phyloP scores from a whole-genome alignment of 1,140 invertebrate genomes.

The Drosophila paulistorum region DNA sequence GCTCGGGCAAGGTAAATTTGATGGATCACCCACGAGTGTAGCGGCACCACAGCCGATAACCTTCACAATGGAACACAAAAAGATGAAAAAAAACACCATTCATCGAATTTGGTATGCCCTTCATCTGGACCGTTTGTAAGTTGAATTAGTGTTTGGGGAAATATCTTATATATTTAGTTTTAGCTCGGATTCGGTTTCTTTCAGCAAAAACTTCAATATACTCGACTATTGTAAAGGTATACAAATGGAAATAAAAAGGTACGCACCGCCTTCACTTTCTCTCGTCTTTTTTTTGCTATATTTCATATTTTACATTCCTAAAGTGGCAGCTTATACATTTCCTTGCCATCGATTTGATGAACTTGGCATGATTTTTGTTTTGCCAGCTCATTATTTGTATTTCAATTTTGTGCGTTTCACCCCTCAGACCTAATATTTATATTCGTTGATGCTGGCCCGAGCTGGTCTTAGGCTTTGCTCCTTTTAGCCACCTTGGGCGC shows the following conservation, averaged over 20 bases:
- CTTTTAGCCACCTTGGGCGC: background rate
- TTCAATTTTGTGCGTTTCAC: conserved; percentile 64
- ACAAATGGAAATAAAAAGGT: background rate
- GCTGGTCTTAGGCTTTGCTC: background rate
- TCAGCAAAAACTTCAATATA: too few relatives aligned
- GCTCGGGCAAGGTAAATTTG: conserved; percentile 57
- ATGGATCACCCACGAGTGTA: conserved; percentile 63
- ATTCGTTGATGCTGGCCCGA: background rate
- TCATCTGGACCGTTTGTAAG: too few relatives aligned
- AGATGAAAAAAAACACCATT: too few relatives aligned
- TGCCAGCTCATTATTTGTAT: conserved; percentile 77
- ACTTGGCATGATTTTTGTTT: conserved; percentile 77
- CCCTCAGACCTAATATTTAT: background rate
- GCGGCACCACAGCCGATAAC: conserved; percentile 28
- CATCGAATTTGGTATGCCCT: too few relatives aligned
- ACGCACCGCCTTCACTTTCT: background rate
- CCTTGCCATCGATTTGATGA: conserved; percentile 65
- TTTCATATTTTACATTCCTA: conserved; percentile 65
- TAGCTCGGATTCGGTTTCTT: too few relatives aligned
- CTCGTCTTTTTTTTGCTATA: conserved; percentile 34
- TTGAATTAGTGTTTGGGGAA: too few relatives aligned
- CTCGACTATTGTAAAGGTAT: background rate
- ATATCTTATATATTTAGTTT: too few relatives aligned
- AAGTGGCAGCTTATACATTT: conserved; percentile 70
- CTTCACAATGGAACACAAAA: background rate